phyloP scores from a whole-genome alignment of 2,797 vertebrate genomes.

The Anguilla marmorata region DNA sequence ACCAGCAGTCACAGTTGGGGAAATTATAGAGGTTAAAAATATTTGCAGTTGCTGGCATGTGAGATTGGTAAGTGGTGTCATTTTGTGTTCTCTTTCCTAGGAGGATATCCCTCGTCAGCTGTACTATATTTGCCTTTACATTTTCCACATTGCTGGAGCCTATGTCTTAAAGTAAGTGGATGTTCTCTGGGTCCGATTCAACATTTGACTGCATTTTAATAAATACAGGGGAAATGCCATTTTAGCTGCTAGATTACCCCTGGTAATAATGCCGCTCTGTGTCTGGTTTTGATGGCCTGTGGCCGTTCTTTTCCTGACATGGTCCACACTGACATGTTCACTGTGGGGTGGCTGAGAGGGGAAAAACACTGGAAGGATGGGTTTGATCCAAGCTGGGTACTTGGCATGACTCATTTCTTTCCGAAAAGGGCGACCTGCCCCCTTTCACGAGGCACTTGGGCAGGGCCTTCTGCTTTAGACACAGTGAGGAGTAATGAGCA shows the following conservation, averaged over 20 bases:
- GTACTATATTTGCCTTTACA: conserved; percentile 83
- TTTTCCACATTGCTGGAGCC: conserved; percentile 82
- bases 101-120: conserved; percentile 85
- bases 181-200: background rate
- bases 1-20: background rate
- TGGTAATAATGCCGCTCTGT: background rate
- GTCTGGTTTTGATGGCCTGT: background rate
- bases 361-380: background rate
- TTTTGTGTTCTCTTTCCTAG: conserved; percentile 56
- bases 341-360: background rate
- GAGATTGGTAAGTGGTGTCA: background rate
- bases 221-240: background rate
- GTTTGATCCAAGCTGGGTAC: background rate
- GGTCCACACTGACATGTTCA: background rate
- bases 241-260: background rate
- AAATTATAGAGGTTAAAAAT: background rate
- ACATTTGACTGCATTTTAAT: background rate
- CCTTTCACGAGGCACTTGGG: background rate
- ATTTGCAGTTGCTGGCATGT: background rate
- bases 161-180: conserved; percentile 82
- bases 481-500: background rate
- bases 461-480: background rate
- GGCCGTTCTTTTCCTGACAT: background rate
- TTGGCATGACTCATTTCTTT: background rate
- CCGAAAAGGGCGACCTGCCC: background rate